These are phyloP conservation scores for Entomyzon cyanotis DNA, from an alignment of 2,113 vertebrate genomes.

Conservation along the genomic window DNA sequence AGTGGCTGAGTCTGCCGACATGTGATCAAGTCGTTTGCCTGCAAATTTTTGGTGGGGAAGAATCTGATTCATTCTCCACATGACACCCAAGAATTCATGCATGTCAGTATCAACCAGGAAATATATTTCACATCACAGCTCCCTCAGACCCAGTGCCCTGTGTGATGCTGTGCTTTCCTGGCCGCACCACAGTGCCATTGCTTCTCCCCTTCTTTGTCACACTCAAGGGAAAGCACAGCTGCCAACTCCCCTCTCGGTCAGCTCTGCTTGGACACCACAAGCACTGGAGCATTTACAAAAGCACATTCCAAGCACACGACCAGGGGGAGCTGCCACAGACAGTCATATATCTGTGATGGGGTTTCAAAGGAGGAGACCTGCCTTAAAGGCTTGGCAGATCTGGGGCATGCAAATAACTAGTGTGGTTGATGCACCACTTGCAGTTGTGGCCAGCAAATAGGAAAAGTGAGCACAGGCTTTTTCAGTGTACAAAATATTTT, in stretches of 20 bases:
- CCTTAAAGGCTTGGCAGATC: background rate
- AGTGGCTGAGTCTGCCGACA: background rate
- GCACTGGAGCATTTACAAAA: background rate
- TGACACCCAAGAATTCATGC: background rate
- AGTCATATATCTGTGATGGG: background rate
- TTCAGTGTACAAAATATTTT: background rate
- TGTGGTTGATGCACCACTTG: background rate
- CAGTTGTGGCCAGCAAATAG: background rate
- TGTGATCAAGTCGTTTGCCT: background rate
- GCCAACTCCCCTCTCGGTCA: background rate
- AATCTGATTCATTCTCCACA: background rate
- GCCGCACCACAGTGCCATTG: rapidly evolving
- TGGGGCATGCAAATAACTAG: background rate
- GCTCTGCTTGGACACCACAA: background rate
- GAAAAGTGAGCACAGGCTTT: background rate
- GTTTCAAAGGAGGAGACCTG: background rate
- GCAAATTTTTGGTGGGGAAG: rapidly evolving
- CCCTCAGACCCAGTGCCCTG: background rate
- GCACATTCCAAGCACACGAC: background rate
- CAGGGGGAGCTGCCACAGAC: background rate
- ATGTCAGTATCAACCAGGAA: background rate
- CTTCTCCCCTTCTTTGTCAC: background rate
- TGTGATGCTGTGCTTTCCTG: background rate
- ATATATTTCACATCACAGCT: rapidly evolving
- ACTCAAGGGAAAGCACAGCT: background rate